These are phyloP conservation scores for Parauchenoglanis punctatus DNA, from an alignment of 2,797 vertebrate species.

Conservation along the genomic window DNA sequence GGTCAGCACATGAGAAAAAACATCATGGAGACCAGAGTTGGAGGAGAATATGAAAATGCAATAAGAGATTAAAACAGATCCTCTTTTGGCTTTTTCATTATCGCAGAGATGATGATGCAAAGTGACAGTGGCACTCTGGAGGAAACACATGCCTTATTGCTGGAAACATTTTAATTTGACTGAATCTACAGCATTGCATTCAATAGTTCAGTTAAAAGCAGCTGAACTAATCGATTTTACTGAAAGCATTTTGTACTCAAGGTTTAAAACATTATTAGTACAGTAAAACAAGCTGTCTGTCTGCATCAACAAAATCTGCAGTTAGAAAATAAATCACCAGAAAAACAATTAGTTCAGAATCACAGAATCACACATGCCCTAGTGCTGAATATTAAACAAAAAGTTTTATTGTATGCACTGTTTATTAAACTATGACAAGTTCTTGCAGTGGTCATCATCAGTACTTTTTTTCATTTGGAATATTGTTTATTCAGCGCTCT, in stretches of 20 bases:
- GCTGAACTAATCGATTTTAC: constrained; percentile 23
- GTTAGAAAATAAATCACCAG: not conserved
- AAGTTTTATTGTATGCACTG: not conserved
- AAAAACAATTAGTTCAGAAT: not conserved
- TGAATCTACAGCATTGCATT: not conserved
- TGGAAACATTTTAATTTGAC: constrained; percentile 28
- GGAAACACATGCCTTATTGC: constrained; percentile 1
- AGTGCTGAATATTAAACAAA: not conserved
- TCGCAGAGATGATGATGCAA: constrained; percentile 58
- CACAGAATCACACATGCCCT: not conserved
- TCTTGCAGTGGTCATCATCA: not conserved
- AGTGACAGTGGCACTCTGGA: constrained; percentile 50
- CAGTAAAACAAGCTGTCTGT: constrained; percentile 2
- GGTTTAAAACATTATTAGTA: not conserved
- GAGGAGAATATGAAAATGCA: constrained; percentile 50
- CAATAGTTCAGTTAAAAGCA: constrained; percentile 28
- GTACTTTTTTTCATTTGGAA: not conserved
- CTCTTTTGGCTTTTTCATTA: constrained; percentile 55
- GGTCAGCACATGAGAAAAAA: constrained; percentile 68
- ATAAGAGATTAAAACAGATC: constrained; percentile 57
- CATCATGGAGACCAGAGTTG: constrained; percentile 58
- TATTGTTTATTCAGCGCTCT: not conserved
- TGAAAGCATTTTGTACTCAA: not conserved
- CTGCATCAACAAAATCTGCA: not conserved
- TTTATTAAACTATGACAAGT: not conserved